These are phyloP conservation scores for Drosophila lini DNA, from an alignment of 1,140 invertebrate species.

Conservation along the genomic window DNA sequence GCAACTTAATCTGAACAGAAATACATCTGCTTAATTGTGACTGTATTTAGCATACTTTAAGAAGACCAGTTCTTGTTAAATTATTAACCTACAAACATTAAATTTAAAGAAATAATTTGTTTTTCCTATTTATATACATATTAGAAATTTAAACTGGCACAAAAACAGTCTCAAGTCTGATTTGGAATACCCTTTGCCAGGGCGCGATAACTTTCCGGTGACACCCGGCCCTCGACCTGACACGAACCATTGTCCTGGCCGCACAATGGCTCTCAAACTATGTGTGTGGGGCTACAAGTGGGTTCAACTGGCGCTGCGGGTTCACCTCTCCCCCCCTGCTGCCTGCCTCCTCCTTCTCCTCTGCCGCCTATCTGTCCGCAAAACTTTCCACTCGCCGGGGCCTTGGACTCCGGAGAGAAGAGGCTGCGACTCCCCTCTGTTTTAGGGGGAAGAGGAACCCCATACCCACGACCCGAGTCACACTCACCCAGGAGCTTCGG, in stretches of 20 bases:
- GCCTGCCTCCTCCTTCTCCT: not conserved
- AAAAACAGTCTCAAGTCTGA: not conserved
- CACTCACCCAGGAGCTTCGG: constrained; percentile 86
- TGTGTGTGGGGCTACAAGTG: constrained; percentile 54
- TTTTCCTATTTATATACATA: not conserved
- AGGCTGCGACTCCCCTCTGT: not conserved
- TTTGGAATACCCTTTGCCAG: constrained; percentile 12
- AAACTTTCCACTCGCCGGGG: constrained; percentile 34
- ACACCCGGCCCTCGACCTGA: constrained; percentile 20
- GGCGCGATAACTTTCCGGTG: constrained; percentile 36
- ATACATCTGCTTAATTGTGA: not conserved
- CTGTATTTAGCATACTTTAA: not conserved
- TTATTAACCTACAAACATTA: not conserved
- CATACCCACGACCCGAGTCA: constrained; percentile 47
- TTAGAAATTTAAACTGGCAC: not conserved
- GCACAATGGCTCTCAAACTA: constrained; percentile 58
- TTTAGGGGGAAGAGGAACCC: constrained; percentile 13
- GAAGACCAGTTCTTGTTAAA: not conserved
- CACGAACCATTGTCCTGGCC: constrained; percentile 29
- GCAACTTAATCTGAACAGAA: not conserved
- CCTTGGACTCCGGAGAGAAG: not conserved
- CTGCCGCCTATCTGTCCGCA: constrained; percentile 47
- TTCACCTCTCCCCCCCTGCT: constrained; percentile 13
- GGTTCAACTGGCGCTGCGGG: constrained; percentile 57
- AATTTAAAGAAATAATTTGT: not conserved